Conservation (phyloP, 2,888 invertebrate genomes). For the Lithophane semibrunnea region DNA sequence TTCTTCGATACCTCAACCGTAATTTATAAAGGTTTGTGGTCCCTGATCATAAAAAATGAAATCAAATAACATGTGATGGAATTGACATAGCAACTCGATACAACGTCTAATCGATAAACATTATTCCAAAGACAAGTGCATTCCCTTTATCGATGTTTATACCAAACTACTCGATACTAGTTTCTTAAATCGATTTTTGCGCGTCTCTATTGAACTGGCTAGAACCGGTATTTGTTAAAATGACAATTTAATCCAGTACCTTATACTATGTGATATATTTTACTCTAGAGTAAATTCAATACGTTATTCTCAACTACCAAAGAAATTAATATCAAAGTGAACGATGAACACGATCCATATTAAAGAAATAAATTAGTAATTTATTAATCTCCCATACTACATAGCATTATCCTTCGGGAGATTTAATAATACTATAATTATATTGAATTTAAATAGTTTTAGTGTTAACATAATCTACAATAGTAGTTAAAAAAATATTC, state of each 20-base stretch:
- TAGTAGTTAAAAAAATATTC: slow-evolving; percentile 39
- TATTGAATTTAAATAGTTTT: slow-evolving; percentile 60
- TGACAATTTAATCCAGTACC: slow-evolving; percentile 8
- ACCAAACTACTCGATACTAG: background rate
- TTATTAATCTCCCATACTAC: slow-evolving; percentile 63
- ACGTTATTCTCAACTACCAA: slow-evolving; percentile 50
- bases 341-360: slow-evolving; percentile 65
- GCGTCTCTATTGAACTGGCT: background rate
- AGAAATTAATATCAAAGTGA: slow-evolving; percentile 67
- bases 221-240: background rate
- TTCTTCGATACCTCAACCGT: no score
- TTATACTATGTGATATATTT: slow-evolving; percentile 32
- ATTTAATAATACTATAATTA: slow-evolving; percentile 50
- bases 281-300: background rate
- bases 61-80: background rate
- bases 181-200: background rate
- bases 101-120: background rate
- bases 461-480: slow-evolving; percentile 62
- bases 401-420: slow-evolving; percentile 50
- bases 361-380: slow-evolving; percentile 63
- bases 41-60: background rate
- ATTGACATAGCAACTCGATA: background rate
- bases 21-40: no score
- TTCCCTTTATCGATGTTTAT: slow-evolving; percentile 8
- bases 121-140: background rate